Conservation (phyloP, 2,113 vertebrate genomes). For the Bothrops jararaca region DNA sequence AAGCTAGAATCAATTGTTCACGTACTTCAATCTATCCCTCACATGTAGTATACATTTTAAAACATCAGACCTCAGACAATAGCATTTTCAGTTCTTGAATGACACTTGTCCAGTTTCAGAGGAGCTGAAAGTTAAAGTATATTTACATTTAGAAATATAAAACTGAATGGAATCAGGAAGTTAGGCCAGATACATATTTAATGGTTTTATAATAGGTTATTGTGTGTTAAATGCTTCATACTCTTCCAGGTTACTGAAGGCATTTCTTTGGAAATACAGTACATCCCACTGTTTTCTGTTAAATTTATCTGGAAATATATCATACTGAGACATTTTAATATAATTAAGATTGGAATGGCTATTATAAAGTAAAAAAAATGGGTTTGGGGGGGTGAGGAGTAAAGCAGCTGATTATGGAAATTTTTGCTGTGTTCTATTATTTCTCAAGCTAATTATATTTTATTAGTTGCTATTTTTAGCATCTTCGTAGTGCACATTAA, state of each 20-base stretch:
- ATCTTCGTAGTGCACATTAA: background rate
- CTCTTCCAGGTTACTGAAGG: background rate
- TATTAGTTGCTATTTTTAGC: background rate
- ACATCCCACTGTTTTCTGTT: background rate
- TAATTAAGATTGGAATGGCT: background rate
- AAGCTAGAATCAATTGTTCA: background rate
- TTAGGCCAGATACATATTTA: background rate
- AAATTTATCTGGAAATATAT: background rate
- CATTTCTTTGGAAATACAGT: background rate
- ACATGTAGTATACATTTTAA: background rate
- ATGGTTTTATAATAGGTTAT: background rate
- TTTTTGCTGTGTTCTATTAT: background rate
- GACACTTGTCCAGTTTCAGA: background rate
- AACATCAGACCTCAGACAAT: background rate
- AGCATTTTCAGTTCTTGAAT: background rate
- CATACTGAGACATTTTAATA: background rate
- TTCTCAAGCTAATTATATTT: background rate
- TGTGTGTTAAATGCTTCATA: conserved; percentile 12
- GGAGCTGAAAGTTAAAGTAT: background rate
- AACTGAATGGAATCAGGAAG: conserved; percentile 2
- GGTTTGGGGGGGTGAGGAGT: background rate
- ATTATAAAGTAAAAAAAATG: background rate
- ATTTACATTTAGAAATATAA: background rate
- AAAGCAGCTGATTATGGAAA: background rate
- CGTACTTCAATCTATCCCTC: background rate